Evolutionary conservation across 37 sponge, comb jelly and placozoan species (phyloP), one percentile per base, ranked within the genome.

Genomic region (Diacarnus erythraeanus): DNA sequence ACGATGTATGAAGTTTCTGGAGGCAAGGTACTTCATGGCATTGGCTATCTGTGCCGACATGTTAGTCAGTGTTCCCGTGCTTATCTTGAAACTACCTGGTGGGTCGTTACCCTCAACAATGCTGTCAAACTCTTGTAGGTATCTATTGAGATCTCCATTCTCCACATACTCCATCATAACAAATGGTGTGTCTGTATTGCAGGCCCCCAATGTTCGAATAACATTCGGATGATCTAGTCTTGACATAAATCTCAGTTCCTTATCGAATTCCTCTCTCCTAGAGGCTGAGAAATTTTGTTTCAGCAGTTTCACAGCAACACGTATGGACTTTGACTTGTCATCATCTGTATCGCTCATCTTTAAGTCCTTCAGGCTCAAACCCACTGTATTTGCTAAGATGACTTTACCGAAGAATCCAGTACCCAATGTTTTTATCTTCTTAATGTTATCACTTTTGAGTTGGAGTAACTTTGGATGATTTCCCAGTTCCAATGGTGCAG

Each of bases 221-320:
- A 91, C 91, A 43, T 86, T 91, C 41, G 82, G 75, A 38, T 91
- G 91, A 27, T 77, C 82, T 66, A 91, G 72, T 59, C 87, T 76
- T 31, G 87, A 77, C 91, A 91, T 91, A 72, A 91, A 91, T 71
- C 83, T 86, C 29, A 86, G 71, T 58, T 91, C 91, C 40, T 91
- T 91, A 15, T 84, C 77, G 71, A 90, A 90, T 9, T 37, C 38
- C 27, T 80, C 72, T 54, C 61, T 67, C 0, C 31, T 65, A 0
- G 27, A 30, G 1, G 39, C 38, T 1, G 81, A 37, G 0, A 85
- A 57, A 57, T 70, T 64, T n/a, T 6, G 1, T 25, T 76, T 54
- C 26, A 90, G 78, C 64, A 57, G 78, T 66, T 90, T 90, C 61
- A 84, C 77, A n/a, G 89, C 89, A 31, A 88, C 83, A 22, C 25